These are phyloP conservation scores for Pteronura brasiliensis DNA, from an alignment of 2,113 vertebrate genomes.

Conservation along the genomic window DNA sequence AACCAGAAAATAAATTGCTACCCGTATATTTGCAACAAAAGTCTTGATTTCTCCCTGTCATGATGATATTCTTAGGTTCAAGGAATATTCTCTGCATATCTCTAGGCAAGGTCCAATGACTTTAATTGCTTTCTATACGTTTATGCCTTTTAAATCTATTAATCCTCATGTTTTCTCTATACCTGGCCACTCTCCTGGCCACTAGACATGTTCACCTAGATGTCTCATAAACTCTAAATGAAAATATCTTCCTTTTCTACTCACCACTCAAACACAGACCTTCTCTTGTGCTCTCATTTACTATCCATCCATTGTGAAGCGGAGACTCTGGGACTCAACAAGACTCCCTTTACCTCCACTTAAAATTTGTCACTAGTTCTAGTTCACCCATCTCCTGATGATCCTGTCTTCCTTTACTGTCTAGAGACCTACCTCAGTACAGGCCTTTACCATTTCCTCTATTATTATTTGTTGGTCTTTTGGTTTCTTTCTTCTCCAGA, in stretches of 20 bases:
- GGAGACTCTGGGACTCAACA: not conserved
- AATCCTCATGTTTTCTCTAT: not conserved
- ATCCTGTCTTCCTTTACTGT: not conserved
- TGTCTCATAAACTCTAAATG: not conserved
- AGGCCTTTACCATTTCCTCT: not conserved
- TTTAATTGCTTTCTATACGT: not conserved
- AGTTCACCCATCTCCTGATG: not conserved
- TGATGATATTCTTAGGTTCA: not conserved
- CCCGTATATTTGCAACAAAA: not conserved
- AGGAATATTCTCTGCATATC: not conserved
- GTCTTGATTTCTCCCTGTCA: not conserved
- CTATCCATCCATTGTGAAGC: not conserved
- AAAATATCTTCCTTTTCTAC: not conserved
- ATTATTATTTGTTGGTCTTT: not conserved
- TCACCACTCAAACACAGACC: not conserved
- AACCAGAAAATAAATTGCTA: not conserved
- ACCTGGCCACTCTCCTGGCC: not conserved
- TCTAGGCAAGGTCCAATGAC: not conserved
- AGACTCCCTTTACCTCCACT: not conserved
- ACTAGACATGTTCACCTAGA: not conserved
- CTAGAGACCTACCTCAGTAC: not conserved
- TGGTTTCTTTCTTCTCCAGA: not conserved
- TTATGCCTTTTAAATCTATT: not conserved
- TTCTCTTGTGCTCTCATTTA: not conserved
- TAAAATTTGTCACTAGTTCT: not conserved